Percentiles rank a stretch among this genome's conserved stretches.
These are phyloP conservation scores for Lytechinus variegatus DNA, from an alignment of 35 echinoderm and acorn worm genomes.

Conservation along the genomic window DNA sequence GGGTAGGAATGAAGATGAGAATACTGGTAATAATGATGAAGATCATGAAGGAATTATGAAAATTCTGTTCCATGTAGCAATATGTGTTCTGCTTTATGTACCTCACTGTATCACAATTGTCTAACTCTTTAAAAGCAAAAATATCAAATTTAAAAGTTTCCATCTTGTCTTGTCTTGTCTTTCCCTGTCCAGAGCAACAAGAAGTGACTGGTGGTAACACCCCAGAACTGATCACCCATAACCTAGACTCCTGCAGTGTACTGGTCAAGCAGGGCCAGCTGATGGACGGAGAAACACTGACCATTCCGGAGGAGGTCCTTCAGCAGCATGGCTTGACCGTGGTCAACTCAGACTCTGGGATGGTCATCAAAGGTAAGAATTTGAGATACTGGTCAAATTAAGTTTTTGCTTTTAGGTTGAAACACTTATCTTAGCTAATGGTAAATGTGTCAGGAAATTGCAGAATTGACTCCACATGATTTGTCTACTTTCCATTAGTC, in stretches of 20 bases:
- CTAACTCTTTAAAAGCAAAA: neutral
- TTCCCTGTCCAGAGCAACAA: conserved; percentile 27
- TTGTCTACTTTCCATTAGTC: too few species aligned
- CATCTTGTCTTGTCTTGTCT: neutral
- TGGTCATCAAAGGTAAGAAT: conserved; percentile 82
- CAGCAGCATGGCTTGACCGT: conserved; percentile 58
- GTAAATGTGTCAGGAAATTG: too few species aligned
- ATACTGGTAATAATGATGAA: too few species aligned
- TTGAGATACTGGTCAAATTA: too few species aligned
- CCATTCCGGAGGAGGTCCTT: conserved; percentile 53
- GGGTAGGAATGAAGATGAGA: too few species aligned
- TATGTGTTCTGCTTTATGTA: neutral
- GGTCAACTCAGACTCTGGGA: conserved; percentile 60
- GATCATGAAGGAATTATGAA: too few species aligned
- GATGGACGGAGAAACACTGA: conserved; percentile 61
- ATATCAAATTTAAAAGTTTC: neutral
- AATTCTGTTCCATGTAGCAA: neutral
- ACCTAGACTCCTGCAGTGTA: conserved; percentile 85
- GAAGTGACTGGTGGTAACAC: conserved; percentile 46
- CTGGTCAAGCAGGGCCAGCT: conserved; percentile 48
- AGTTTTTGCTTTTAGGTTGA: too few species aligned
- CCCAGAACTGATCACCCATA: conserved; percentile 57
- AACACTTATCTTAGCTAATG: too few species aligned
- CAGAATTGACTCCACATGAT: too few species aligned
- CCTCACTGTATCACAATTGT: neutral